phyloP scores from a whole-genome alignment of 2,888 invertebrate genomes.

The Netelia melanura region DNA sequence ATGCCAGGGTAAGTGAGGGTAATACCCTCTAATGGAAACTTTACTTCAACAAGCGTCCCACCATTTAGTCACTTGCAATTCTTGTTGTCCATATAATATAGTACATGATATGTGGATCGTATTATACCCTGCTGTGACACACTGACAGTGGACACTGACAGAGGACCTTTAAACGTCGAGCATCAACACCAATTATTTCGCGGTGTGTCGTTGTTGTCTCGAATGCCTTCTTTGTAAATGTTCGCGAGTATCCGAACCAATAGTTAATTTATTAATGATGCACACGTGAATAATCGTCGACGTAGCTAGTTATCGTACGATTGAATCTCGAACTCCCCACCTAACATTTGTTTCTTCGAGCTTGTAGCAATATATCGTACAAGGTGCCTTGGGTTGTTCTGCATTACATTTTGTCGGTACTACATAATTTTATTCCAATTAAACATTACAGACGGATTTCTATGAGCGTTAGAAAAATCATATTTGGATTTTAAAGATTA shows the following conservation, averaged over 20 bases:
- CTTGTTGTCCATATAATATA: not conserved
- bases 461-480: no score
- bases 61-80: not conserved
- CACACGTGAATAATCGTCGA: not conserved
- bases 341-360: not conserved
- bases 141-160: not conserved
- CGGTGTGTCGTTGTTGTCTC: no score
- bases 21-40: constrained; percentile 8
- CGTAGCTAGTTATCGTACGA: not conserved
- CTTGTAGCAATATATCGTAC: not conserved
- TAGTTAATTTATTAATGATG: not conserved
- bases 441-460: no score
- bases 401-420: no score
- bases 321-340: not conserved
- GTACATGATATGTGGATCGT: not conserved
- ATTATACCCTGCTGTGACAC: not conserved
- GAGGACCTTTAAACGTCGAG: constrained; percentile 34
- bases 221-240: not conserved
- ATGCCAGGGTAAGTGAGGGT: constrained; percentile 72
- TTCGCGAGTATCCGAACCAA: not conserved
- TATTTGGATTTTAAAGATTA: no score
- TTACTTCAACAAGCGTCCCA: constrained; percentile 30
- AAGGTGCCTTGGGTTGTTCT: no score
- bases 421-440: no score
- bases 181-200: constrained; percentile 23